Base-by-base conservation (phyloP, 2,797 vertebrate genomes). In the Acanthiza pusilla region DNA sequence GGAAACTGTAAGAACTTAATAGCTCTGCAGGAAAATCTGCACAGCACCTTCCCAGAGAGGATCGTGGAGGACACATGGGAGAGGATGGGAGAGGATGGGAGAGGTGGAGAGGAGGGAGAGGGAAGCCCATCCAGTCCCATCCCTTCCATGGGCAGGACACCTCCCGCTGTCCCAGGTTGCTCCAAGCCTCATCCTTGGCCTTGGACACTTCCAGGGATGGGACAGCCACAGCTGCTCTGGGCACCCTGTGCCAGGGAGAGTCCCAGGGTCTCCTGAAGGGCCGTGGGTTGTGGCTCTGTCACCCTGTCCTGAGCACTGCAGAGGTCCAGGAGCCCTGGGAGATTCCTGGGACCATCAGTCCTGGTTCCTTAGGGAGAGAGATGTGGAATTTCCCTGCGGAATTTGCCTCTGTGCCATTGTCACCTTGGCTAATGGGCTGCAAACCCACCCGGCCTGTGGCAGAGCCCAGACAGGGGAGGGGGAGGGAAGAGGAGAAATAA, bases 1-100 rank as follows among this genome's bases (percentile, higher is more conserved):
- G 94, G 96, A 97, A 94, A 91, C 89, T 66, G 76, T 72, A 57
- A 48, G 86, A 93, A 79, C 71, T 80, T 72, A 79, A 70, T 40
- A 80, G 72, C 53, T 94, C 91, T 85, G 81, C 77, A 89, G 91
- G 67, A 72, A 78, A 83, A 77, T 42, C 80, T 57, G 87, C 2
- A 10, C 68, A 62, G 89, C 61, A 57, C 58, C 75, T 88, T 73
- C 42, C 7, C 0, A 4, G 25, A 84, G 60, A 61, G 68, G 20
- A 57, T 42, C 0, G 0, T 10, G 57, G 60, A 23, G 32, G 38
- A 42, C 8, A 54, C 67, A 67, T 55, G 36, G 78, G 43, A 62
- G 20, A 25, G 23, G 34, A 67, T 55, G 36, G 78, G 43, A 62
- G 20, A 25, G 23, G 34, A 57, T 32, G 23, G 45, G 34, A 55